Base-by-base conservation (phyloP, 2,113 vertebrate genomes). In the Oncorhynchus mykiss region DNA sequence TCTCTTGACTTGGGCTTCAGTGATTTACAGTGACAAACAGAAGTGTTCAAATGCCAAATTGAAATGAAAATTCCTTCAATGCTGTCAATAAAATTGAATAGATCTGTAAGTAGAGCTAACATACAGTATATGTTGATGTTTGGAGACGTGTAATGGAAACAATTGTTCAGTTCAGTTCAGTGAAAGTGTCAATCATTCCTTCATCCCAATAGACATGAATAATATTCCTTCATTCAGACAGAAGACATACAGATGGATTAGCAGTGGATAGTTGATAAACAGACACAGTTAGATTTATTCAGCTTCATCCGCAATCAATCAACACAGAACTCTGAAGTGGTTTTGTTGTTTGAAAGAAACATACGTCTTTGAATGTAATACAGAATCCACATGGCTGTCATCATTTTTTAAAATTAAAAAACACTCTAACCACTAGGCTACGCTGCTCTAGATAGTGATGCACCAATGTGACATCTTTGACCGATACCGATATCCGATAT, bases 41-140 rank as follows among this genome's bases (percentile, higher is more conserved):
- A 95, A 94, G 93, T 95, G 94, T 95, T 96, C 94, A 95, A 95
- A 95, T 93, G 93, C 89, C 83, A 90, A 94, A 95, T 95, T 95
- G 93, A 95, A 96, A 96, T 96, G 92, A 96, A 95, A 94, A 92
- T 93, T 93, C 91, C 92, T 92, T 91, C 89, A 87, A 94, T 93
- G 93, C 94, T 95, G 94, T 93, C 91, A 90, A 92, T 92, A 93
- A 86, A 94, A 95, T 95, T 94, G 86, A 88, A 93, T 83, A 78
- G 80, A 82, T 82, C 71, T 73, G 67, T 67, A 29, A 78, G 73
- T 13, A 71, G 18, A 70, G 62, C 75, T 70, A 77, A 76, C 80
- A 73, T 29, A 64, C 4, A 24, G 25, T 60, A 34, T 66, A 69
- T 82, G 84, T 74, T 62, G 77, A 78, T 72, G 22, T 48, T 80